Evolutionary conservation across 2,888 invertebrate species (phyloP), one percentile per base, ranked within the genome.

Genomic region (Dioctria linearis): DNA sequence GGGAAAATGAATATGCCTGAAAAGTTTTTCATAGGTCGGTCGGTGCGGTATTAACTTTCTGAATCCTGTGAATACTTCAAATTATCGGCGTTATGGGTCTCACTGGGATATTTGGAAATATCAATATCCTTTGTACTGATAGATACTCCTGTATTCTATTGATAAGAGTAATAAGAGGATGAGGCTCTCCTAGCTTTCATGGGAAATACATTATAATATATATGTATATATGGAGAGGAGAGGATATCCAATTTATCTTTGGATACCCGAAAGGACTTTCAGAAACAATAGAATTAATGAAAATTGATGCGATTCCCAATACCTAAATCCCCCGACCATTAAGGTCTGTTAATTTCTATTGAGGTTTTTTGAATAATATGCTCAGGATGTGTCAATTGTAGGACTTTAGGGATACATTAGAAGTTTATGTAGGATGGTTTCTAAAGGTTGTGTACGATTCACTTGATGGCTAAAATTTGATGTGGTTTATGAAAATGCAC

Each of bases 261-360:
- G 37, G 13, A 69, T 69, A 69, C 51, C 69, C 69, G 37, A 51
- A 51, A 51, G 69, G 37, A 69, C 51, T 69, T 51, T 69, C 43
- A 51, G 69, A 51, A 69, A 69, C 69, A 69, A 49, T 25, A 51
- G 51, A 69, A 69, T 69, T 69, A 69, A 69, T 69, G 69, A 69
- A 69, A 69, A 69, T 69, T 69, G 69, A 49, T 69, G 69, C 49
- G 69, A 51, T 69, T 51, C 51, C 13, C 43, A 42, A n/a, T 65
- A 42, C 40, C 65, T 65, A 65, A 65, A 65, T 65, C 42, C 65
- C 42, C 65, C 65, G 25, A 25, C 65, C 42, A 67, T 67, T 42
- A 67, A 46, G 46, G 25, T 67, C 67, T 25, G 42, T 46, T 67
- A 43, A 67, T 43, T 67, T 65, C 40, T 65, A 13, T 65, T 65